Conservation (phyloP, 1,140 invertebrate species). For the Bombus soroeensis region DNA sequence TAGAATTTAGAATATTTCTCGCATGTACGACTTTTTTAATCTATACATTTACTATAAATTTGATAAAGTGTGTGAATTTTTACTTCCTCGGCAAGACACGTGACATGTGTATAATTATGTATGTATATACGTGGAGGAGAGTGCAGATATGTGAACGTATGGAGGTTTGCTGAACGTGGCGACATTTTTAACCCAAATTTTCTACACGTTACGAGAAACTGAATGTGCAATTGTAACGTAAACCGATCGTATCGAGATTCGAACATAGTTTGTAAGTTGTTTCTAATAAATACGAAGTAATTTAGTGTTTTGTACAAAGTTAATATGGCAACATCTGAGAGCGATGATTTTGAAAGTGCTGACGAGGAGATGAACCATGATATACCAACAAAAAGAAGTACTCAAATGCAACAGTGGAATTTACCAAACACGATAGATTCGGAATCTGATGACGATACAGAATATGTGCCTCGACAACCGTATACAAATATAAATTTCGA, state of each 20-base stretch:
- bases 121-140: background rate
- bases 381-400: slow-evolving; percentile 23
- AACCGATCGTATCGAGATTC: background rate
- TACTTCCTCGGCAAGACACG: too few relatives aligned
- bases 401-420: slow-evolving; percentile 11
- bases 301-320: background rate
- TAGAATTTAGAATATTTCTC: background rate
- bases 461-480: slow-evolving; percentile 53
- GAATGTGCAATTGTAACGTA: background rate
- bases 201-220: background rate
- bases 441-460: slow-evolving; percentile 83
- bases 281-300: background rate
- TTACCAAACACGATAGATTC: slow-evolving; percentile 82
- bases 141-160: background rate
- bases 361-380: slow-evolving; percentile 83
- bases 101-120: background rate
- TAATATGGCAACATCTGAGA: slow-evolving; percentile 88
- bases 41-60: background rate
- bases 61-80: background rate
- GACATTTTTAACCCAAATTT: background rate
- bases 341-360: slow-evolving; percentile 88
- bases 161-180: background rate
- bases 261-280: background rate
- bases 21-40: slow-evolving; percentile 9
- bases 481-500: background rate